Evolutionary conservation across 2,113 vertebrate species (phyloP).

Genomic region (Thryonomys swinderianus): DNA sequence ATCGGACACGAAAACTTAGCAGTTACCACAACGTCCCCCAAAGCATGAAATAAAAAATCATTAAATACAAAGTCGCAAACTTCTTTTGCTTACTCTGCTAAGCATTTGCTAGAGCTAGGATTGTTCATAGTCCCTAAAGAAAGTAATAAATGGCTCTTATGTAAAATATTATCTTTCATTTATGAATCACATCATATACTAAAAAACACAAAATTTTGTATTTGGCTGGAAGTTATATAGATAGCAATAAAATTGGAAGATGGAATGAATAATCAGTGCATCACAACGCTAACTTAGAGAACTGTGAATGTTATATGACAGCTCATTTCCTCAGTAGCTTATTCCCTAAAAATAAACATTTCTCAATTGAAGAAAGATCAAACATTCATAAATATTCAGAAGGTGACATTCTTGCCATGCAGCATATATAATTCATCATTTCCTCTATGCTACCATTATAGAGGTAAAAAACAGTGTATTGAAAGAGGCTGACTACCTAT

Average conservation of each 20-base stretch:
- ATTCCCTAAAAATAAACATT: constrained; percentile 54
- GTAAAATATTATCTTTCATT: background rate
- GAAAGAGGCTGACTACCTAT: constrained; percentile 56
- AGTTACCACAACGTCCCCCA: background rate
- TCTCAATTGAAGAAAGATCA: constrained; percentile 66
- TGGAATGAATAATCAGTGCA: constrained; percentile 60
- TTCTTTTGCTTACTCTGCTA: background rate
- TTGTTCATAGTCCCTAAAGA: background rate
- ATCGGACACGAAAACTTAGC: background rate
- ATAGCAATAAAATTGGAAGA: constrained; percentile 66
- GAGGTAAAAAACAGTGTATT: constrained; percentile 56
- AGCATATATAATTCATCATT: constrained; percentile 65
- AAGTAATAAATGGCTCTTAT: background rate
- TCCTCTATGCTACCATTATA: constrained; percentile 47
- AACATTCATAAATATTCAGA: constrained; percentile 78
- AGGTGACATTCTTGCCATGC: constrained; percentile 70
- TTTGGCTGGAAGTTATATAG: constrained; percentile 40
- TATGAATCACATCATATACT: constrained; percentile 10
- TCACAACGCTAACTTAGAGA: constrained; percentile 49
- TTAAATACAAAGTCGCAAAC: constrained; percentile 3
- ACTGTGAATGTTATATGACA: constrained; percentile 65
- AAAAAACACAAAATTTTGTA: constrained; percentile 50
- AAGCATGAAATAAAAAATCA: background rate
- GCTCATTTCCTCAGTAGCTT: constrained; percentile 67
- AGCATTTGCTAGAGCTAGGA: background rate